Percentiles rank a stretch among this genome's conserved stretches.
Evolutionary conservation across 2,888 invertebrate species (phyloP).

Genomic region (Vesta saturnalis): DNA sequence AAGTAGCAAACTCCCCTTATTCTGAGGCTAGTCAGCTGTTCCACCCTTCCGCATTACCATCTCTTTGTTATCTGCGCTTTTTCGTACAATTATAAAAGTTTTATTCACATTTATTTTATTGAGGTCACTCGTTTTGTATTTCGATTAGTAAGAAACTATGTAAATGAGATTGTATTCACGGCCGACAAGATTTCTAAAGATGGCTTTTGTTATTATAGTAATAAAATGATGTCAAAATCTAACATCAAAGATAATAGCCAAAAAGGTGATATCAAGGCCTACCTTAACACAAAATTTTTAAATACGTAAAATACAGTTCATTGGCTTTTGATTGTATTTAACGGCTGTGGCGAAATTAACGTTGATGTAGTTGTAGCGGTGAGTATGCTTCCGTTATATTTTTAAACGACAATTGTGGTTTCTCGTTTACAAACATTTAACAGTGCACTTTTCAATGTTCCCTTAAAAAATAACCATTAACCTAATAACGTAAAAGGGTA

Average conservation of each 20-base stretch:
- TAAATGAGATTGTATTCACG: no score
- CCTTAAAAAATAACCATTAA: neutral
- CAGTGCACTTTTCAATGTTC: neutral
- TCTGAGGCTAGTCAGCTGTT: constrained; percentile 35
- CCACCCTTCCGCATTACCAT: constrained; percentile 28
- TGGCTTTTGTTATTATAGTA: neutral
- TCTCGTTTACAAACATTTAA: neutral
- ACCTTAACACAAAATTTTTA: neutral
- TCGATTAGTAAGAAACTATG: constrained; percentile 20
- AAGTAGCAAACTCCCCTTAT: constrained; percentile 23
- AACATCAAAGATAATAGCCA: no score
- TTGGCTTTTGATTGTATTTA: constrained; percentile 1
- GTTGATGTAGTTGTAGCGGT: neutral
- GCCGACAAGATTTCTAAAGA: no score
- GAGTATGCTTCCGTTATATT: neutral
- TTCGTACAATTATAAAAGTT: constrained; percentile 2
- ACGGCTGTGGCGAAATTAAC: neutral
- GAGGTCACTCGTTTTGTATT: neutral
- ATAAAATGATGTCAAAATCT: no score
- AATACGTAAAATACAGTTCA: neutral
- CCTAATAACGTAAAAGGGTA: neutral
- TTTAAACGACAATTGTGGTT: constrained; percentile 1
- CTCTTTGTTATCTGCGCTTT: constrained; percentile 35
- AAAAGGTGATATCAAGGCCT: no score
- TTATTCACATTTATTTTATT: no score